Evolutionary conservation across 2,888 invertebrate species (phyloP).

Genomic region (Andrena haemorrhoa): DNA sequence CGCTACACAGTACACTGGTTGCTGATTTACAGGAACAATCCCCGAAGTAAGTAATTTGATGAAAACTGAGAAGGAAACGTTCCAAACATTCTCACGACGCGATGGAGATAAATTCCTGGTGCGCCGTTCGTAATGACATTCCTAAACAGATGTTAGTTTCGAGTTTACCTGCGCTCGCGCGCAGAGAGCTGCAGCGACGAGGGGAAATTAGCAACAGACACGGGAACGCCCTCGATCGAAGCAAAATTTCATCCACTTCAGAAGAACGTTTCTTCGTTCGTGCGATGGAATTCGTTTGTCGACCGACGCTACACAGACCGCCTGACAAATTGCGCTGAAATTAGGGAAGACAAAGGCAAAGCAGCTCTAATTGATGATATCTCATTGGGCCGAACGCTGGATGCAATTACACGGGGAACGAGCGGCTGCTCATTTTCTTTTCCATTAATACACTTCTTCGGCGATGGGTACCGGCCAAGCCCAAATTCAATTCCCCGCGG

Average conservation of each 20-base stretch:
- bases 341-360: slow-evolving; percentile 28
- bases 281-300: background rate
- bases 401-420: slow-evolving; percentile 33
- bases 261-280: background rate
- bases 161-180: background rate
- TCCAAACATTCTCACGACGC: too few relatives aligned
- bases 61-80: too few relatives aligned
- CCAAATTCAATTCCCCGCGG: slow-evolving; percentile 39
- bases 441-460: slow-evolving; percentile 49
- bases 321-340: slow-evolving; percentile 35
- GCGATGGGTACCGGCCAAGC: background rate
- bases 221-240: background rate
- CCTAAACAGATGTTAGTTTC: background rate
- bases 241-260: background rate
- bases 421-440: slow-evolving; percentile 34
- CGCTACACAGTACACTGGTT: too few relatives aligned
- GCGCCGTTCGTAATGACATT: too few relatives aligned
- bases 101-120: too few relatives aligned
- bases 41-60: too few relatives aligned
- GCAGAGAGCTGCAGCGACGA: background rate
- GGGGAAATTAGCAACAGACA: background rate
- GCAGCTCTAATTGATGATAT: slow-evolving; percentile 44
- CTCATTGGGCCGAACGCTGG: background rate
- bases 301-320: background rate
- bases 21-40: too few relatives aligned